Evolutionary conservation across 2,888 invertebrate genomes (phyloP).

Genomic region (Ophonus ardosiacus): DNA sequence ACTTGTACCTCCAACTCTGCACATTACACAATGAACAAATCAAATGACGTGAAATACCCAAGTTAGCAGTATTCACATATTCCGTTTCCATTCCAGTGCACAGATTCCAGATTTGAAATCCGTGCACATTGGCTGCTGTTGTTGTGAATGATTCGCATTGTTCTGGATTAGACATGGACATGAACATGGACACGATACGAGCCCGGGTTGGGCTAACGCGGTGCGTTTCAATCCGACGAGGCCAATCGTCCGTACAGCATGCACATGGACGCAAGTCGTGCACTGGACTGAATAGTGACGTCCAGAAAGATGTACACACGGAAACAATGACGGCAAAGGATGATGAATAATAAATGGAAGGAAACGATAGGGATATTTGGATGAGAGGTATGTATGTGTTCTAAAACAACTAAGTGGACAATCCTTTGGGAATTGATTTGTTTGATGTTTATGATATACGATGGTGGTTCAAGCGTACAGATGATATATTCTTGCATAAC

Average conservation of each 20-base stretch:
- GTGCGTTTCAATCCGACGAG: not conserved
- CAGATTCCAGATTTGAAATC: constrained; percentile 8
- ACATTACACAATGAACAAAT: no score
- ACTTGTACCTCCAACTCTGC: no score
- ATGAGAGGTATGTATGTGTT: no score
- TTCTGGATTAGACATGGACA: constrained; percentile 25
- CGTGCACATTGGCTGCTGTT: not conserved
- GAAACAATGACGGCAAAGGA: no score
- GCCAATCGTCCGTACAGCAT: not conserved
- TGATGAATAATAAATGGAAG: no score
- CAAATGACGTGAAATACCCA: not conserved
- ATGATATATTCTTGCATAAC: no score
- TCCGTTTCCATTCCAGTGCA: constrained; percentile 4
- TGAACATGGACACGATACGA: not conserved
- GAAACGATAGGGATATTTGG: no score
- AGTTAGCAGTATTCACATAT: not conserved
- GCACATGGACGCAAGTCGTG: not conserved
- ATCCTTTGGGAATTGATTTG: no score
- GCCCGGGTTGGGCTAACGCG: not conserved
- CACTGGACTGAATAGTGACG: not conserved
- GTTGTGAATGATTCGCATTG: constrained; percentile 34
- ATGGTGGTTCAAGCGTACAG: no score
- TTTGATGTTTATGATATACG: no score
- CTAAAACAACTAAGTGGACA: no score
- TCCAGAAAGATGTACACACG: no score